Evolutionary conservation across 1,140 invertebrate species (phyloP).

Genomic region (Drosophila kohkoa): DNA sequence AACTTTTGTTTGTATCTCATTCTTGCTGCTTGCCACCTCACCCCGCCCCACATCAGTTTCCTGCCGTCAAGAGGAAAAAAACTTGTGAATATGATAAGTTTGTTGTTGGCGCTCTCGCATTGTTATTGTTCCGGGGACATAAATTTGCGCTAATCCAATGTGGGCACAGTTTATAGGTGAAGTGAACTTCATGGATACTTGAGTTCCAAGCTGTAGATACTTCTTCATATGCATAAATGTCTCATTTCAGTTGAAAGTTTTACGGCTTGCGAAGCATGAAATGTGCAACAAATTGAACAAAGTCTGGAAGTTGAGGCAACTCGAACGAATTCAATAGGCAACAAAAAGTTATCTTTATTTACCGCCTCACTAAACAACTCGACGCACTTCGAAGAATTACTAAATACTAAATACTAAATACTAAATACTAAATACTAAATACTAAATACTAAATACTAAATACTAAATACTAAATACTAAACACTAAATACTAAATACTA

Average conservation of each 20-base stretch:
- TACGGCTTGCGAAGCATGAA: conserved; percentile 75
- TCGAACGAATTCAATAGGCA: background rate
- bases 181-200: conserved; percentile 81
- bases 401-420: no score
- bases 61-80: conserved; percentile 20
- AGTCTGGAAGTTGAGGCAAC: background rate
- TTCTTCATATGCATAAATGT: conserved; percentile 52
- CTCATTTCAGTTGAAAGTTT: conserved; percentile 55
- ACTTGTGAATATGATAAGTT: conserved; percentile 81
- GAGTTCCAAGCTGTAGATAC: conserved; percentile 53
- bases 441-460: no score
- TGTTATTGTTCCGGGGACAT: conserved; percentile 46
- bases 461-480: no score
- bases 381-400: conserved; percentile 63
- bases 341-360: background rate
- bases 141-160: conserved; percentile 80
- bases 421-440: no score
- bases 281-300: conserved; percentile 71
- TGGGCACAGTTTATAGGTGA: conserved; percentile 72
- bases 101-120: conserved; percentile 38
- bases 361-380: conserved; percentile 47
- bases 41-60: background rate
- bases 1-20: conserved; percentile 66
- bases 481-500: no score
- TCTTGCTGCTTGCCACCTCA: background rate